Evolutionary conservation across 1,140 invertebrate species (phyloP), one percentile per base, ranked within the genome.

Genomic region (Drosophila simulans): DNA sequence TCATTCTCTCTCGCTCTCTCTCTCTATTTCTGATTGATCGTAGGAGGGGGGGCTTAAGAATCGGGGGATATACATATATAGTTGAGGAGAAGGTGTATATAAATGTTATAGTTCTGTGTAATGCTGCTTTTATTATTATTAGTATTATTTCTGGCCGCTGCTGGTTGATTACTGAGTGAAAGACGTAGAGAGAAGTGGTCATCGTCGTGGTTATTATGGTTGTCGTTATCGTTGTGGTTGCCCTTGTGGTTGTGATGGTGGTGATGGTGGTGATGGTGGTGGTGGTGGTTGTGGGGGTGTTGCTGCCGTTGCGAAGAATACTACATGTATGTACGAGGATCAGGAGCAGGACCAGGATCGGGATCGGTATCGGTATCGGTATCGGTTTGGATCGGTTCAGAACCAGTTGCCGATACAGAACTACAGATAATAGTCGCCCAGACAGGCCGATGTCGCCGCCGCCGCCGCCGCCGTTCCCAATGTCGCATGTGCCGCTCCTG

Each of bases 391-490:
- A 74, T 69, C 76, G 22, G 54, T 11, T 70, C 65, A 45, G 43
- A 62, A 65, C 78, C 60, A 65, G 39, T 4, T 59, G 35, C 54
- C n/a, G 35, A 15, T 17, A 72, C 66, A 53, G 45, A 62, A 66
- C 80, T 89, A 89, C 53, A 89, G 77, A 66, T 89, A 89, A 83
- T 89, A 89, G 73, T 89, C 84, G 77, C 84, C 84, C 66, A 48
- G 77, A 54, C 66, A 80, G 43, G 77, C 54, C 51, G 57, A 35
- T 55, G 13, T 25, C 25, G n/a, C 46, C 3, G 35, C 10, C 12
- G 35, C 13, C 13, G 39, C n/a, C n/a, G 57, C 22, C 27, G 49
- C 49, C 27, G 54, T 15, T 42, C 42, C 34, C 34, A 54, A 20
- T 8, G 68, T n/a, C 4, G 54, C 25, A 8, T 64, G 34, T 12